Base-by-base conservation (phyloP, 2,888 invertebrate genomes). In the Muschampia staudingeri region DNA sequence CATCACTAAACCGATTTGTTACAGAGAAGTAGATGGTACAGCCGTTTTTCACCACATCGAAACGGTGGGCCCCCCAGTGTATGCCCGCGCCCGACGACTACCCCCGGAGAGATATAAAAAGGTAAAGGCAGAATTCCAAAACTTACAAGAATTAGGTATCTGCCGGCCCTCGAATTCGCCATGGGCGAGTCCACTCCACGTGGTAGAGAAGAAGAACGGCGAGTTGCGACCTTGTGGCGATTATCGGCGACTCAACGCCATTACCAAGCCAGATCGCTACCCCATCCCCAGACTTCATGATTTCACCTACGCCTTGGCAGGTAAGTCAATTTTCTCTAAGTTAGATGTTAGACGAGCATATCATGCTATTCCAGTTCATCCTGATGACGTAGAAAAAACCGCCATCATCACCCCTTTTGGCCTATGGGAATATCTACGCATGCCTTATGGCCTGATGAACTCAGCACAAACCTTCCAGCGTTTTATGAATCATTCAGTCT, bases 171-270 rank as follows among this genome's bases (percentile, higher is more conserved):
- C 80, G 0, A 80, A 78, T 0, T 69, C 70, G 25, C 34, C 73
- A 9, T 83, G 83, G 83, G 48, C 83, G 0, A 77, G 73, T 19
- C 77, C 77, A 1, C n/a, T 82, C 11, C 80, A 78, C 19, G 78
- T 81, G 0, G 81, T 81, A 1, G 52, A 52, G 0, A 81, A 81
- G 14, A 81, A 81, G 14, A 40, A 81, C 42, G 81, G 81, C 1
- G 40, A 73, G 1, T 37, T 81, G 9, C 65, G 78, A 25, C 75
- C 70, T 2, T 73, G 72, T 14, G 78, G 78, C 5, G 82, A 82
- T 9, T 82, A 82, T 30, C 14, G 80, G 7, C 40, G n/a, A 14
- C 67, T 83, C 1, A 83, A 83, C 30, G 76, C 76, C 19, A 56
- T 73, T 11, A 73, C 73, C 2, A 73, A 52, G 40, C 34, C 48